Evolutionary conservation across 2,797 vertebrate genomes (phyloP).

Genomic region (Merluccius polli): DNA sequence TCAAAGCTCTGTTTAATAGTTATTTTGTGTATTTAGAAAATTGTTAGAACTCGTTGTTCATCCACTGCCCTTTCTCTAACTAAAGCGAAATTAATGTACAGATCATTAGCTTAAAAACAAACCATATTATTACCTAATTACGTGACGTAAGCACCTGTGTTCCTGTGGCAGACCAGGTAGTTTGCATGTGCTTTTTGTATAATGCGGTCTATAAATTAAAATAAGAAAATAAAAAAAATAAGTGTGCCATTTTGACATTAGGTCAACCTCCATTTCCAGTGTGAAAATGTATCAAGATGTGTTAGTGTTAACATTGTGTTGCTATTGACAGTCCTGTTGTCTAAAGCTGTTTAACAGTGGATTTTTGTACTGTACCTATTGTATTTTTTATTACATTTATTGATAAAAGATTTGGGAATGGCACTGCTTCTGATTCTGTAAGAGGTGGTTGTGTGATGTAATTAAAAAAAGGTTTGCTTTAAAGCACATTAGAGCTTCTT

Average conservation of each 20-base stretch:
- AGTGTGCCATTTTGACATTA: constrained; percentile 47
- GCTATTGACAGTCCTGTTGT: neutral
- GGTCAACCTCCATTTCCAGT: constrained; percentile 27
- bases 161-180: constrained; percentile 17
- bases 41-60: constrained; percentile 10
- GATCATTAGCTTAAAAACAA: neutral
- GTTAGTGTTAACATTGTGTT: neutral
- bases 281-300: constrained; percentile 12
- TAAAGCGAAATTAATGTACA: constrained; percentile 39
- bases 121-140: neutral
- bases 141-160: constrained; percentile 4
- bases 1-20: too few species aligned
- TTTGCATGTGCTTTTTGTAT: constrained; percentile 44
- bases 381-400: constrained; percentile 55
- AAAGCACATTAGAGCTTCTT: constrained; percentile 5
- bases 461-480: constrained; percentile 46
- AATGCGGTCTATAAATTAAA: constrained; percentile 10
- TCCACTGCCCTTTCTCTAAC: constrained; percentile 14
- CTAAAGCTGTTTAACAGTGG: constrained; percentile 6
- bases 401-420: constrained; percentile 33
- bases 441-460: constrained; percentile 45
- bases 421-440: constrained; percentile 36
- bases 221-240: neutral
- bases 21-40: neutral
- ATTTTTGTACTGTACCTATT: constrained; percentile 47